phyloP scores from a whole-genome alignment of 2,113 vertebrate species.

The Conger conger region DNA sequence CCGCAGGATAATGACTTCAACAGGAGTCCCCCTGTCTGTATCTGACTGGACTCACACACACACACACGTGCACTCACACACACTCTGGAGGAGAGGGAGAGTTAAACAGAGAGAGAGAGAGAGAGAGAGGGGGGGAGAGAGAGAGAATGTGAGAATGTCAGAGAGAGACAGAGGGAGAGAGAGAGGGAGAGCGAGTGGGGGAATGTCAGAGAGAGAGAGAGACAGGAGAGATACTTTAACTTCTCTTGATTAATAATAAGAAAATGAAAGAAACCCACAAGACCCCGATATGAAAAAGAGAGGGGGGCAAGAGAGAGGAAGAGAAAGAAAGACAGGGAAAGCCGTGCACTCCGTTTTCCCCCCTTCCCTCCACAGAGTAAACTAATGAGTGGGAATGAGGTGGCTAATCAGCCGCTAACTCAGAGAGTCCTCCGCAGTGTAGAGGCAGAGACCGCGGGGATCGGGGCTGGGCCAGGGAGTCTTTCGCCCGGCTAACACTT shows the following conservation, averaged over 20 bases:
- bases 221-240: too few species aligned
- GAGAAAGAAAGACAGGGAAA: conserved; percentile 15
- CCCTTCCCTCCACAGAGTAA: conserved; percentile 22
- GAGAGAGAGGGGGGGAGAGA: conserved; percentile 20
- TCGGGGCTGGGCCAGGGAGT: conserved; percentile 8
- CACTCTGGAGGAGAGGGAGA: conserved; percentile 6
- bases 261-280: too few species aligned
- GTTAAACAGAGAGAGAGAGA: conserved; percentile 17
- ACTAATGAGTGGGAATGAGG: conserved; percentile 42
- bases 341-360: not conserved
- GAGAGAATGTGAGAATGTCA: conserved; percentile 18
- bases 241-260: too few species aligned
- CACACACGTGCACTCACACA: too few species aligned
- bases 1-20: not conserved
- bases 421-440: conserved; percentile 23
- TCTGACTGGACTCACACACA: not conserved
- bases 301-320: conserved; percentile 17
- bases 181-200: too few species aligned
- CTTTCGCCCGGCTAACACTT: conserved; percentile 14
- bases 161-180: too few species aligned
- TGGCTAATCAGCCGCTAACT: conserved; percentile 40
- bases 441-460: not conserved
- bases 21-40: not conserved
- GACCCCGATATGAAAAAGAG: too few species aligned
- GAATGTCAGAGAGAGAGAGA: too few species aligned